Evolutionary conservation across 2,113 vertebrate species (phyloP).

Genomic region (Lamprotornis superbus): DNA sequence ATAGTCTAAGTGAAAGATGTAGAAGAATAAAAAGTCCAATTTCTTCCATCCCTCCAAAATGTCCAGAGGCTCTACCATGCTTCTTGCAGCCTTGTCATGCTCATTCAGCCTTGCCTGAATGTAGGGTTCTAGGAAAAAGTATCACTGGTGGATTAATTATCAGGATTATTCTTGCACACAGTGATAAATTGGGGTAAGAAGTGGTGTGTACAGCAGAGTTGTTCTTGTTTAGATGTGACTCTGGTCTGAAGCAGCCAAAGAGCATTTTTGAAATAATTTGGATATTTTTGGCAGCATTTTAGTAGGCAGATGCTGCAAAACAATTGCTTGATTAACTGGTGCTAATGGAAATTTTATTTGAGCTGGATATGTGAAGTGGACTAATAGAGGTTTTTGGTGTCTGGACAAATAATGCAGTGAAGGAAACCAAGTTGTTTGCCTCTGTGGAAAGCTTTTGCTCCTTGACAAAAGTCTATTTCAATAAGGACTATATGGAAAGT

Average conservation of each 20-base stretch:
- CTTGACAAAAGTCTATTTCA: background rate
- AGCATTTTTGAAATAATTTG: background rate
- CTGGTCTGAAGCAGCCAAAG: background rate
- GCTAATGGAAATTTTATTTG: background rate
- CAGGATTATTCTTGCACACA: background rate
- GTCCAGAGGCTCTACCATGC: background rate
- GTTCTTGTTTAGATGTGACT: background rate
- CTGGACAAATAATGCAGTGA: background rate
- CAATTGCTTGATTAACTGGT: background rate
- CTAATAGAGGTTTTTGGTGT: background rate
- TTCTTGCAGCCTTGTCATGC: background rate
- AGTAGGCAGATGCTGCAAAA: background rate
- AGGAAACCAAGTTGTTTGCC: background rate
- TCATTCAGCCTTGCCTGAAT: background rate
- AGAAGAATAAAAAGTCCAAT: background rate
- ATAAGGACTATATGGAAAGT: background rate
- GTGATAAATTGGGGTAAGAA: background rate
- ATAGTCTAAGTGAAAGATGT: background rate
- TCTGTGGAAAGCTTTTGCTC: background rate
- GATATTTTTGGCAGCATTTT: background rate
- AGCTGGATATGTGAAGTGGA: background rate
- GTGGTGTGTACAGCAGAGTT: background rate
- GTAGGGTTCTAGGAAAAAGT: background rate
- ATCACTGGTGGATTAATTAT: background rate
- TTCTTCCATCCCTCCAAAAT: background rate